Conservation (phyloP, 2,888 invertebrate genomes). For the Leucophenga montana region DNA sequence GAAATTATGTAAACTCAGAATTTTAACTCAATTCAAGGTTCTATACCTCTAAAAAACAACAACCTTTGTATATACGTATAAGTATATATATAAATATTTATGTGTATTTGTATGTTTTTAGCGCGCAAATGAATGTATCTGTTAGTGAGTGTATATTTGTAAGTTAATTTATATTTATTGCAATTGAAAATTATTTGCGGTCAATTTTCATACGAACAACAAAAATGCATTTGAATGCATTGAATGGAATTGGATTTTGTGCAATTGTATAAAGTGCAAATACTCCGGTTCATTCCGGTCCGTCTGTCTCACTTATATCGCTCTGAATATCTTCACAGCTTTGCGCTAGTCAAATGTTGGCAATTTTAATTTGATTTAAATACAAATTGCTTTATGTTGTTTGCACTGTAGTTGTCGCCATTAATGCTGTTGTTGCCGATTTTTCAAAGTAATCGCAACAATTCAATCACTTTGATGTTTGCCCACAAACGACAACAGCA, state of each 20-base stretch:
- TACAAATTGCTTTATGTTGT: constrained; percentile 46
- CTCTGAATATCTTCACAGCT: constrained; percentile 3
- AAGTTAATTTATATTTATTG: constrained; percentile 55
- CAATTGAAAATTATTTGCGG: constrained; percentile 48
- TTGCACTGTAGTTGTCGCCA: constrained; percentile 22
- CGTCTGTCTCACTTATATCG: constrained; percentile 11
- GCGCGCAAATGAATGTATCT: constrained; percentile 18
- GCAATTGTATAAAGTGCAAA: constrained; percentile 19
- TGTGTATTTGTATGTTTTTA: constrained; percentile 10
- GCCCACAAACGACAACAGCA: constrained; percentile 54
- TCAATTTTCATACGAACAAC: constrained; percentile 33
- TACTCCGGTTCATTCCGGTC: not conserved
- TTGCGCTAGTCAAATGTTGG: constrained; percentile 31
- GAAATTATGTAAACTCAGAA: too few species aligned
- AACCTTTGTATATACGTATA: too few species aligned
- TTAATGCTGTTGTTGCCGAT: constrained; percentile 28
- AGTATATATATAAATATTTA: not conserved
- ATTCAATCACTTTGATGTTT: constrained; percentile 69
- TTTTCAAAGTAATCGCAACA: constrained; percentile 66
- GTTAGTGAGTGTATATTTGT: constrained; percentile 9
- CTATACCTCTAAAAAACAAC: too few species aligned
- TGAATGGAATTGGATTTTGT: constrained; percentile 20
- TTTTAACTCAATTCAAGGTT: too few species aligned
- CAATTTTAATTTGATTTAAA: constrained; percentile 65
- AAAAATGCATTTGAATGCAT: constrained; percentile 41